Evolutionary conservation across 2,888 invertebrate genomes (phyloP).

Genomic region (Meiosimyza decipiens): DNA sequence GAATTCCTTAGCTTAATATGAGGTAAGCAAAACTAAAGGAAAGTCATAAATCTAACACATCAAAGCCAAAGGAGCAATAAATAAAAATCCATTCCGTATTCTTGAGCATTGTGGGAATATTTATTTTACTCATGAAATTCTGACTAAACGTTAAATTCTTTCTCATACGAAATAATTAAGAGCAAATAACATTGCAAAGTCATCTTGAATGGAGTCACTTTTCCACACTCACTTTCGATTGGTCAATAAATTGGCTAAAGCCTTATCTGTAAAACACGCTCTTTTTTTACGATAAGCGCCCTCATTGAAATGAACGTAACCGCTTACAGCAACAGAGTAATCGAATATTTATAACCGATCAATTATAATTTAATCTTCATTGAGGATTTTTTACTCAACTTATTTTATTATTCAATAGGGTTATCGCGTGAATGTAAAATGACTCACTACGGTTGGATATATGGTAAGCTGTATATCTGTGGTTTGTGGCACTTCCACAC

Average conservation of each 20-base stretch:
- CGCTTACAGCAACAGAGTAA: constrained; percentile 15
- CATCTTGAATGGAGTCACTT: background rate
- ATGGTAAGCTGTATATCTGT: too few species aligned
- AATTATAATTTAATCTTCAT: constrained; percentile 49
- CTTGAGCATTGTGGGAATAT: too few species aligned
- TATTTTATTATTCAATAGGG: background rate
- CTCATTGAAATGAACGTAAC: constrained; percentile 27
- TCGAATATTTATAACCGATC: constrained; percentile 60
- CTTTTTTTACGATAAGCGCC: constrained; percentile 45
- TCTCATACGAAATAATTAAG: too few species aligned
- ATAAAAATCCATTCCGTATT: too few species aligned
- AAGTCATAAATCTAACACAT: too few species aligned
- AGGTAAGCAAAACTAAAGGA: too few species aligned
- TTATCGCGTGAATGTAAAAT: constrained; percentile 27
- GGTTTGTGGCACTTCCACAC: background rate
- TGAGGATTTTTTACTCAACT: constrained; percentile 39
- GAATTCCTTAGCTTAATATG: too few species aligned
- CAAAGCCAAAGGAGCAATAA: too few species aligned
- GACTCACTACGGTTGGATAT: constrained; percentile 37
- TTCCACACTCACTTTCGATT: constrained; percentile 42
- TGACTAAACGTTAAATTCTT: too few species aligned
- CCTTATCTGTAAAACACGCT: constrained; percentile 46
- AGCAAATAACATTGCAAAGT: too few species aligned
- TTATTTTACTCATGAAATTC: too few species aligned
- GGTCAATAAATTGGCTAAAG: constrained; percentile 42